Percentiles rank a stretch among this genome's conserved stretches.
Evolutionary conservation across 1,140 invertebrate species (phyloP).

Genomic region (Hypsibius dujardini): DNA sequence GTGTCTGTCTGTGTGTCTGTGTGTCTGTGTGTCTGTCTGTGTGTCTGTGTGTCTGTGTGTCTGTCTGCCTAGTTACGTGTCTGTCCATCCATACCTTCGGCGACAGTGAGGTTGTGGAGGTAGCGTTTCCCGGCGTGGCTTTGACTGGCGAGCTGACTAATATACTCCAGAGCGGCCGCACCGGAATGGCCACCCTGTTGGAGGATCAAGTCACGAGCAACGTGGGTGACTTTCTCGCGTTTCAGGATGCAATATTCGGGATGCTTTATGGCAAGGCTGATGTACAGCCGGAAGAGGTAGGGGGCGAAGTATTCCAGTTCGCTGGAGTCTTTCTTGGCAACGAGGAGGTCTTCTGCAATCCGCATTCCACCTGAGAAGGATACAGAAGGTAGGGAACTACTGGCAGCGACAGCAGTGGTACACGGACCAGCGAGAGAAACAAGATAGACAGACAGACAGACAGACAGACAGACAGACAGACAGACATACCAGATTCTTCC

Average conservation of each 20-base stretch:
- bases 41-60: too few relatives aligned
- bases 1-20: too few relatives aligned
- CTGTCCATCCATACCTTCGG: too few relatives aligned
- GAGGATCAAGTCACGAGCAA: neutral
- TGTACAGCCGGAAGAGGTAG: constrained; percentile 8
- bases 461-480: too few relatives aligned
- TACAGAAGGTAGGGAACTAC: neutral
- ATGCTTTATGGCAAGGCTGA: neutral
- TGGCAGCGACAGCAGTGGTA: neutral
- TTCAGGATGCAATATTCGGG: constrained; percentile 16
- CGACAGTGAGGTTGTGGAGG: neutral
- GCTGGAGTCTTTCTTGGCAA: neutral
- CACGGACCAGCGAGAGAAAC: neutral
- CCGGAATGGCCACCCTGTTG: neutral
- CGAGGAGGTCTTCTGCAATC: neutral
- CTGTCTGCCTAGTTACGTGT: too few relatives aligned
- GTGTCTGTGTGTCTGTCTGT: too few relatives aligned
- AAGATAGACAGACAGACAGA: neutral
- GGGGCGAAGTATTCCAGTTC: constrained; percentile 6
- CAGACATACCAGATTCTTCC: constrained; percentile 13
- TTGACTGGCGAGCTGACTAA: neutral
- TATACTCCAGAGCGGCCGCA: neutral
- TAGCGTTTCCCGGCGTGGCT: neutral
- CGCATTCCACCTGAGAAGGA: constrained; percentile 1
- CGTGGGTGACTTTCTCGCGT: neutral